Conservation (phyloP, 1,140 invertebrate species). For the Eubasilissa regina region DNA sequence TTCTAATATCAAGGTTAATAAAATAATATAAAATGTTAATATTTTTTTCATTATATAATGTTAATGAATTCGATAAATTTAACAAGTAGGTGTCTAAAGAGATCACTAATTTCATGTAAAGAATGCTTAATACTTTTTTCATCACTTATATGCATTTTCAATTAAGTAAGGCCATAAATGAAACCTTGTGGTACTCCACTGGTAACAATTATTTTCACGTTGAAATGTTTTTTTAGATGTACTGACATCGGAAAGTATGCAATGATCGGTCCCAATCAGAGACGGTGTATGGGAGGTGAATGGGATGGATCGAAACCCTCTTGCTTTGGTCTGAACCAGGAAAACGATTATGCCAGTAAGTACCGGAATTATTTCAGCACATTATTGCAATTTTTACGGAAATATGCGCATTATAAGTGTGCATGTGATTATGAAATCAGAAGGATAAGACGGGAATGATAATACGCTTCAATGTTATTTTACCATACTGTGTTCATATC, state of each 20-base stretch:
- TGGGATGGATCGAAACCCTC: slow-evolving; percentile 85
- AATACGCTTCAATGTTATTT: too few relatives aligned
- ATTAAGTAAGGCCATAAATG: not conserved
- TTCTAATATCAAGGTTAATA: slow-evolving; percentile 77
- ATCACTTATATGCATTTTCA: not conserved
- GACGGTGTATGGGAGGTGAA: slow-evolving; percentile 81
- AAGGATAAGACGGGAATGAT: too few relatives aligned
- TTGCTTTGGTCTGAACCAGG: slow-evolving; percentile 87
- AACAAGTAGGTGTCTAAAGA: too few relatives aligned
- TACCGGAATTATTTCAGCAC: too few relatives aligned
- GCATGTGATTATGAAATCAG: too few relatives aligned
- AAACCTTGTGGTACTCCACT: not conserved
- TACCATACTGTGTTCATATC: too few relatives aligned
- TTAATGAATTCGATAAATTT: too few relatives aligned
- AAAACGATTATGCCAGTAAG: slow-evolving; percentile 88
- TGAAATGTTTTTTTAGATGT: slow-evolving; percentile 80
- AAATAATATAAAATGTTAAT: not conserved
- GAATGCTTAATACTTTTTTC: too few relatives aligned
- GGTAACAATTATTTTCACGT: not conserved
- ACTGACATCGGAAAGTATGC: slow-evolving; percentile 85
- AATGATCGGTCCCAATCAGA: slow-evolving; percentile 74
- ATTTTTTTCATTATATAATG: not conserved
- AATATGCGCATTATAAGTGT: too few relatives aligned
- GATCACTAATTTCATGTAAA: too few relatives aligned
- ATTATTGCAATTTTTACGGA: too few relatives aligned